Evolutionary conservation across 1,140 invertebrate genomes (phyloP).

Genomic region (Metopolophium dirhodum): DNA sequence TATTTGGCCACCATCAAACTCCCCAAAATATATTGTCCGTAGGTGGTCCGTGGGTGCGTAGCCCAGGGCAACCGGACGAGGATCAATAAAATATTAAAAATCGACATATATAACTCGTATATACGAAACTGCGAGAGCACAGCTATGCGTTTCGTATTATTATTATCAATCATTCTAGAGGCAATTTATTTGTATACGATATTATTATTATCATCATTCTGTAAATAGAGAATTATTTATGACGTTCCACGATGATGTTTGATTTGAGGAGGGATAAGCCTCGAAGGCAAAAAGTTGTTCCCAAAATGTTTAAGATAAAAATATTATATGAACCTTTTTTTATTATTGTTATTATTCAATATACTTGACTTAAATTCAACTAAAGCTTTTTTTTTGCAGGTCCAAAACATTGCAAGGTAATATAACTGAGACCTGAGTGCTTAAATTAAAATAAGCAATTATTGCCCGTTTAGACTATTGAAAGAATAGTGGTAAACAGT

Average conservation of each 20-base stretch:
- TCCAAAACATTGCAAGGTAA: not conserved
- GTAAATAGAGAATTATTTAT: not conserved
- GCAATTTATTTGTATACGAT: not conserved
- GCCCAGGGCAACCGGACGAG: not conserved
- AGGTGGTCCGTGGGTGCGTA: not conserved
- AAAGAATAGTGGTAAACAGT: not conserved
- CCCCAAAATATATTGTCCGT: not conserved
- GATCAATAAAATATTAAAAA: not conserved
- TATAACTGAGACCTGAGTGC: not conserved
- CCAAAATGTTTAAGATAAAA: too few species aligned
- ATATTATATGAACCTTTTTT: not conserved
- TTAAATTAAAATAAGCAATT: not conserved
- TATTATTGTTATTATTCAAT: not conserved
- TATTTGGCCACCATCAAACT: not conserved
- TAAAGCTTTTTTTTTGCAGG: not conserved
- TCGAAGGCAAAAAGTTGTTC: too few species aligned
- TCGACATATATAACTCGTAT: not conserved
- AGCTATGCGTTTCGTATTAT: not conserved
- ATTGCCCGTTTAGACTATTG: not conserved
- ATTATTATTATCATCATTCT: not conserved
- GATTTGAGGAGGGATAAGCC: too few species aligned
- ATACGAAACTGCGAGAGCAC: not conserved
- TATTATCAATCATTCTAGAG: not conserved
- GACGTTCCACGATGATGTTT: not conserved
- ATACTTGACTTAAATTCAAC: not conserved